phyloP scores from a whole-genome alignment of 2,113 vertebrate species.

The cattle (Bos taurus) region ARS-UCD2.0 NC_037347.1:3473501-3474000 shows the following conservation, averaged over 20 bases:
- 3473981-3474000: neutral
- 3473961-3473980: neutral
- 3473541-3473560: constrained; percentile 59
- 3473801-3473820: neutral
- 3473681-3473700: constrained; percentile 76
- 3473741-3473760: neutral
- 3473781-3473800: neutral
- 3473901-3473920: neutral
- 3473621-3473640: constrained; percentile 79
- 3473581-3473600: constrained; percentile 46
- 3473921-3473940: neutral
- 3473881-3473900: neutral
- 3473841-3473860: neutral
- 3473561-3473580: constrained; percentile 60
- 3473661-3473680: constrained; percentile 72
- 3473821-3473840: neutral
- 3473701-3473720: constrained; percentile 72
- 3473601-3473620: constrained; percentile 64
- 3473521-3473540: constrained; percentile 40
- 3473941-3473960: neutral
- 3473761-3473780: neutral
- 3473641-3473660: constrained; percentile 77
- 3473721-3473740: constrained; percentile 25
- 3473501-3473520: constrained; percentile 67
- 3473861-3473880: neutral